Base-by-base conservation (phyloP, 2,797 vertebrate species). In the Microctenopoma stevenorrisi region DNA sequence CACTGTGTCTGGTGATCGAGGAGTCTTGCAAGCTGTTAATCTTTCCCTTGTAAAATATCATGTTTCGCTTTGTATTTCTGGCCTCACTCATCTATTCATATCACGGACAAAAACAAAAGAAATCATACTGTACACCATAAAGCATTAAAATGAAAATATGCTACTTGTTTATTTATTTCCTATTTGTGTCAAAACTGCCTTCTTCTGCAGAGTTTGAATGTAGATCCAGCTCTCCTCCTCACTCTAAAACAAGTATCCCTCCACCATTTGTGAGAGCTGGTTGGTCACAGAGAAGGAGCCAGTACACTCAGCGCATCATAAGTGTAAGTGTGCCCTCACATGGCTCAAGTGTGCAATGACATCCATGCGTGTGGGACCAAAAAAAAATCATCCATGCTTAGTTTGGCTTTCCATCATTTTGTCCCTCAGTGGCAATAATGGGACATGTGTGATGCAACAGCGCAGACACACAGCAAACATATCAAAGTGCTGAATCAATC, bases 251-350 rank as follows among this genome's bases (percentile, higher is more conserved):
- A 46, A 76, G 49, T 76, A 75, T 71, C 52, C 74, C 73, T 88
- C 78, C 88, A 86, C 82, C 86, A 84, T 86, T 83, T 84, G 83
- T 79, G 69, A 68, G 59, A 68, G 65, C 64, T 48, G 57, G 74
- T 48, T 18, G 18, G 18, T 63, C 50, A 38, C 63, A 64, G 72
- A 18, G 51, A 61, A 64, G 13, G 48, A 69, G 59, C 40, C 35
- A 13, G n/a, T 3, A 12, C 44, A 40, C 3, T 53, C 51, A 47
- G 22, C 52, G 63, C 60, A 80, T 76, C 46, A 12, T 8, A 81
- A 78, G 88, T 86, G 77, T 79, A 59, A 90, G 83, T 75, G 74
- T 85, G 92, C 91, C 93, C 91, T 76, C 93, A 81, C 69, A 69
- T 94, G 94, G 91, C 64, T n/a, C 54, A 68, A 64, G 18, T 1